Evolutionary conservation across 2,888 invertebrate species (phyloP).

Genomic region (Macrophya alboannulata): DNA sequence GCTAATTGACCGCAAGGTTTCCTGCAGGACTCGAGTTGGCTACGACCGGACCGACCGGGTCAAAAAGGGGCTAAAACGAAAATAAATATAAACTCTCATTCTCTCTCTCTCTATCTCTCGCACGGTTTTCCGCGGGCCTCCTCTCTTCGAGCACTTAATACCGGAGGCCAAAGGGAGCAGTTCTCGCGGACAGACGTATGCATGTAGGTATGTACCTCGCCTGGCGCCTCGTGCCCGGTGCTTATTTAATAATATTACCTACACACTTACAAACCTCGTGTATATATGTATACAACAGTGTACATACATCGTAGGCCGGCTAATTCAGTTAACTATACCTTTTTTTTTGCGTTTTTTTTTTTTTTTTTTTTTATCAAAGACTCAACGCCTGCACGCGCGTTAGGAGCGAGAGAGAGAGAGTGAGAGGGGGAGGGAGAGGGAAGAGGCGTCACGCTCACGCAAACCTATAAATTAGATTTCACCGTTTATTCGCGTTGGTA

Average conservation of each 20-base stretch:
- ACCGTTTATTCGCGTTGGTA: conserved; percentile 54
- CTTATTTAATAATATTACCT: conserved; percentile 24
- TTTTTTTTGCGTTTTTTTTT: not conserved
- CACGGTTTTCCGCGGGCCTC: not conserved
- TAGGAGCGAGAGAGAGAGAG: not conserved
- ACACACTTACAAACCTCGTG: not conserved
- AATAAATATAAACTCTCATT: conserved; percentile 34
- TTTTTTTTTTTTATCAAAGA: conserved; percentile 14
- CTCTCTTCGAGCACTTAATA: conserved; percentile 1
- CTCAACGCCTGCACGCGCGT: not conserved
- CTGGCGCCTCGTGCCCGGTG: not conserved
- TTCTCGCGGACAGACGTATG: not conserved
- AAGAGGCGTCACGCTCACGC: conserved; percentile 20
- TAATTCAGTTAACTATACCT: conserved; percentile 30
- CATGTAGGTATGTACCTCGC: not conserved
- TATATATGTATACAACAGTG: no score
- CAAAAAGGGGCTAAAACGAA: conserved; percentile 48
- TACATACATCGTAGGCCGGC: not conserved
- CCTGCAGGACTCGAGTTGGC: conserved; percentile 59
- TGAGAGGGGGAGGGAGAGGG: conserved; percentile 3
- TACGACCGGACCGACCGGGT: conserved; percentile 40
- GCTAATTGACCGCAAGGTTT: conserved; percentile 73
- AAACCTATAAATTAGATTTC: conserved; percentile 46
- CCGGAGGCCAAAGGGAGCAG: not conserved
- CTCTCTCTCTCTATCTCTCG: not conserved